Base-by-base conservation (phyloP, 2,113 vertebrate genomes). In the Megaleporinus macrocephalus region DNA sequence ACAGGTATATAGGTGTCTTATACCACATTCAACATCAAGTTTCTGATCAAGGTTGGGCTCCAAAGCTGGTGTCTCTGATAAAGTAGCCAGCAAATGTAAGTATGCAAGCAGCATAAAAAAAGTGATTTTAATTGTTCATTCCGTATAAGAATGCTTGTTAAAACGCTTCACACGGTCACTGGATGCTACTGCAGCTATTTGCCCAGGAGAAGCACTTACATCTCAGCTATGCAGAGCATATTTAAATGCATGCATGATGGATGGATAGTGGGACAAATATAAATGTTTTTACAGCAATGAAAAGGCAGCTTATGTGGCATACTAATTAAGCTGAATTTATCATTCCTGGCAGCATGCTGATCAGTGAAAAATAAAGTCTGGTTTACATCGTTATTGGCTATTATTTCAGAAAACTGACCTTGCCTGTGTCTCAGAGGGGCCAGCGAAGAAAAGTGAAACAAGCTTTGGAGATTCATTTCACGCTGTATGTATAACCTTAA, bases 261-360 rank as follows among this genome's bases (percentile, higher is more conserved):
- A 41, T 44, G 66, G 66, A 44, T 41, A 7, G 66, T n/a, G 66
- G 41, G 36, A 70, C 66, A 70, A 70, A 24, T 44, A 70, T 70
- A 22, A 70, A 41, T 70, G 66, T 70, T 70, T 70, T 44, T 70
- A 44, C 24, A 70, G 66, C 14, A n/a, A 18, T 22, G 22, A 70
- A 44, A n/a, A n/a, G 29, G 18, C 30, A 14, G 30, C 65, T 68
- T 70, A 24, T 44, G 41, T 16, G 41, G 13, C 66, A 14, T 70
- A 70, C 41, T 24, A 24, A 70, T 70, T 44, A 70, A 44, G 36
- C 22, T 4, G 22, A 41, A 70, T 44, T 70, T 22, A 44, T 36
- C 36, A 22, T 70, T 41, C 18, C 36, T 70, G 66, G 36, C 9
- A 14, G 41, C 66, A 14, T 18, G 65, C 65, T 22, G 65, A 36